A percentile compares a stretch with the other conserved stretches of the same genome.
Evolutionary conservation across 2,888 invertebrate species (phyloP).

Genomic region (Horisme vitalbata): DNA sequence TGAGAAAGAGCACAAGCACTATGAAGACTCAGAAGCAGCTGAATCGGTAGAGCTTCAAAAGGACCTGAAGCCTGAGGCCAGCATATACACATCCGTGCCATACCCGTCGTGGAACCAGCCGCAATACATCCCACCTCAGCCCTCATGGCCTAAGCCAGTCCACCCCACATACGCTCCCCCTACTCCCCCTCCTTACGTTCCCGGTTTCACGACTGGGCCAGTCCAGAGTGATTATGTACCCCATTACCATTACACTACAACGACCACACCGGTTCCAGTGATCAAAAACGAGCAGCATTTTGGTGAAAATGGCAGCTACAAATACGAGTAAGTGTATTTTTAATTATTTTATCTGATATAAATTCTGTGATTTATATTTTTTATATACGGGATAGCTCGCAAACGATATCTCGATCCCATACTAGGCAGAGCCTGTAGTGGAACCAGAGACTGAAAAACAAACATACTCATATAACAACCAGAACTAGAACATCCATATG

Average conservation of each 20-base stretch:
- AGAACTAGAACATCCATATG: too few species aligned
- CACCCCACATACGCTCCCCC: constrained; percentile 20
- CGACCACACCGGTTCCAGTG: constrained; percentile 61
- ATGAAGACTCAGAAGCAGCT: constrained; percentile 57
- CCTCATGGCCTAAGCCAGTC: constrained; percentile 27
- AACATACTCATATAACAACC: too few species aligned
- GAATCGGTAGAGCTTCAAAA: constrained; percentile 54
- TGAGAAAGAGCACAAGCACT: constrained; percentile 38
- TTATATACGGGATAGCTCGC: too few species aligned
- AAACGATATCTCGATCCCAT: too few species aligned
- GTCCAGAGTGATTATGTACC: constrained; percentile 41
- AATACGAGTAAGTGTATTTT: constrained; percentile 74
- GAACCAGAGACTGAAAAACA: too few species aligned
- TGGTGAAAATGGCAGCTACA: constrained; percentile 77
- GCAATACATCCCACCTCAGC: constrained; percentile 29
- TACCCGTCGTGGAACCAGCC: constrained; percentile 42
- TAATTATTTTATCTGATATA: background rate
- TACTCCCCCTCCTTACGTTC: constrained; percentile 15
- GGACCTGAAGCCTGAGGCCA: constrained; percentile 46
- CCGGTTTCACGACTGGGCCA: constrained; percentile 7
- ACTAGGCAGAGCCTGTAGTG: too few species aligned
- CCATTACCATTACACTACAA: constrained; percentile 36
- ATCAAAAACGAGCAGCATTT: constrained; percentile 72
- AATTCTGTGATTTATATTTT: too few species aligned
- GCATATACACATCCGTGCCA: constrained; percentile 49